These are phyloP conservation scores for Hirtodrosophila duncani DNA, from an alignment of 2,888 invertebrate genomes.

Conservation along the genomic window DNA sequence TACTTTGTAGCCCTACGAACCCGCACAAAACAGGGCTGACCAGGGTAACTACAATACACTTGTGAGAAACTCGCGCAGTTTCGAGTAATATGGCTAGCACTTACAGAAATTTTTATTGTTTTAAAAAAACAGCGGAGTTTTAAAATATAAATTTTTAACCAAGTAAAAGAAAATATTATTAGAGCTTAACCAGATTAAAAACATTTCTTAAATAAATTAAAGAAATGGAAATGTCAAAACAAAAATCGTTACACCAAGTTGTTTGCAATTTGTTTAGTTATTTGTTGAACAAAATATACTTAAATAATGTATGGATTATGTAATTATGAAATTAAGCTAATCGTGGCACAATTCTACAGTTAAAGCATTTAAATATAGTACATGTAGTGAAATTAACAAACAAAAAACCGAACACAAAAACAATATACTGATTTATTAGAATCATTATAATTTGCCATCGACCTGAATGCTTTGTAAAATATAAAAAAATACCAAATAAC, in stretches of 20 bases:
- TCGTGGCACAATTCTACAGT: slow-evolving; percentile 43
- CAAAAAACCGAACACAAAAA: slow-evolving; percentile 11
- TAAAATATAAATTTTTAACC: slow-evolving; percentile 38
- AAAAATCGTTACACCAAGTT: slow-evolving; percentile 44
- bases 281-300: slow-evolving; percentile 42
- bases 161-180: slow-evolving; percentile 18
- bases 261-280: slow-evolving; percentile 63
- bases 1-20: slow-evolving; percentile 6
- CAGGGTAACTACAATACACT: slow-evolving; percentile 38
- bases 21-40: slow-evolving; percentile 18
- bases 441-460: slow-evolving; percentile 57
- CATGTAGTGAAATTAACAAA: slow-evolving; percentile 41
- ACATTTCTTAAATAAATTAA: slow-evolving; percentile 59
- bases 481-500: slow-evolving; percentile 14
- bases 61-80: slow-evolving; percentile 50
- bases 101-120: slow-evolving; percentile 61
- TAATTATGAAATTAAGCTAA: slow-evolving; percentile 2
- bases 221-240: slow-evolving; percentile 3
- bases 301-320: slow-evolving; percentile 2
- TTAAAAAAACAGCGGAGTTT: slow-evolving; percentile 50
- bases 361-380: slow-evolving; percentile 4
- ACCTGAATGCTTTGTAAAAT: slow-evolving; percentile 63
- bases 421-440: too few species aligned
- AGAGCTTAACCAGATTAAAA: slow-evolving; percentile 24
- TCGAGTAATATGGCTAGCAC: slow-evolving; percentile 21